Evolutionary conservation across 1,140 invertebrate species (phyloP).

Genomic region (Lysiphlebus fabarum): DNA sequence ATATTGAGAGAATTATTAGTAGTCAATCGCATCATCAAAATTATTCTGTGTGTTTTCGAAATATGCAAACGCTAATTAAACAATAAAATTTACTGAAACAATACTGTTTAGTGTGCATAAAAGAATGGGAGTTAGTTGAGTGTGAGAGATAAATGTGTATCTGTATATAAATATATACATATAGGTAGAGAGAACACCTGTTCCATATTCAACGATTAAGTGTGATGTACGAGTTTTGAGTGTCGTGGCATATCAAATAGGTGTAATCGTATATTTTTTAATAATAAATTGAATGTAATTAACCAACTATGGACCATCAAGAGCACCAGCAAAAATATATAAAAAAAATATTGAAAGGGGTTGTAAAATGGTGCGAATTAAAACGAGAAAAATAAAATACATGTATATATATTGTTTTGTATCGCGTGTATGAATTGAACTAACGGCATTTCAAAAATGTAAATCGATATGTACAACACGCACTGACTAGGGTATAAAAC

Average conservation of each 20-base stretch:
- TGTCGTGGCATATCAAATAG: slow-evolving; percentile 49
- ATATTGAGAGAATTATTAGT: no score
- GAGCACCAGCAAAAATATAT: no score
- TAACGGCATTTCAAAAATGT: slow-evolving; percentile 25
- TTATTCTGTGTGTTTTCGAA: no score
- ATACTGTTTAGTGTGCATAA: no score
- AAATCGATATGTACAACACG: slow-evolving; percentile 29
- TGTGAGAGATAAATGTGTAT: not conserved
- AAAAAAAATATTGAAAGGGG: no score
- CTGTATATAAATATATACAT: no score
- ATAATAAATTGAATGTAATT: slow-evolving; percentile 45
- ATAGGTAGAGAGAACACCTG: slow-evolving; percentile 19
- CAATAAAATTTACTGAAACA: no score
- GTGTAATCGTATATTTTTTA: slow-evolving; percentile 40
- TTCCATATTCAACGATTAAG: slow-evolving; percentile 53
- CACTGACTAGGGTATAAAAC: not conserved
- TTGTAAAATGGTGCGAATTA: no score
- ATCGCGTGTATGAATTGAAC: slow-evolving; percentile 25
- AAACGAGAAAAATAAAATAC: no score
- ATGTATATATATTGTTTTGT: not conserved
- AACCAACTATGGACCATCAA: slow-evolving; percentile 27
- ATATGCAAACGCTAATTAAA: no score
- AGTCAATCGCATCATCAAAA: no score
- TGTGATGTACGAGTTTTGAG: slow-evolving; percentile 52
- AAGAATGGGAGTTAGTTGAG: slow-evolving; percentile 22